Percentiles rank a stretch among this genome's conserved stretches.
These are phyloP conservation scores for Seira sanloemensis DNA, from an alignment of 2,888 invertebrate species.

Conservation along the genomic window DNA sequence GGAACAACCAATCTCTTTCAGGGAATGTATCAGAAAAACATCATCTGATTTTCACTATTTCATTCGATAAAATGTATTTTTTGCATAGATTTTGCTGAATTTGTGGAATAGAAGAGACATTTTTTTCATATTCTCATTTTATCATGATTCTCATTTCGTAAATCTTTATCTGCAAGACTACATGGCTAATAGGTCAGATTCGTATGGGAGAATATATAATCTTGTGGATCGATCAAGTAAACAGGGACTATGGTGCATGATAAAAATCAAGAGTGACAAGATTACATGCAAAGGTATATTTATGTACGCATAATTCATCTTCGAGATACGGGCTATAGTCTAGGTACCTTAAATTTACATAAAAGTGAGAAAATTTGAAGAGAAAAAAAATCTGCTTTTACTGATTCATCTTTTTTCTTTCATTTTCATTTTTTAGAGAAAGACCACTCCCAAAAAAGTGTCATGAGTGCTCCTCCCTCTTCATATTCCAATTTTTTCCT, in stretches of 20 bases:
- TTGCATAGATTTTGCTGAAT: slow-evolving; percentile 51
- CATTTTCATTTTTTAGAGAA: background rate
- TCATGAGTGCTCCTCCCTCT: slow-evolving; percentile 14
- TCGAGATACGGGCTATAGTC: background rate
- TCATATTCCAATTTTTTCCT: background rate
- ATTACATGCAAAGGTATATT: background rate
- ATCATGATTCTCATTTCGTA: slow-evolving; percentile 8
- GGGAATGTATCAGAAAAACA: slow-evolving; percentile 36
- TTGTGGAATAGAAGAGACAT: background rate
- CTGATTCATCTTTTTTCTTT: slow-evolving; percentile 7
- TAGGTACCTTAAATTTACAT: slow-evolving; percentile 31
- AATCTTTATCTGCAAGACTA: background rate
- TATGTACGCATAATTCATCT: background rate
- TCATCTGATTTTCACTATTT: slow-evolving; percentile 45
- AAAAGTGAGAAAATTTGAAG: slow-evolving; percentile 13
- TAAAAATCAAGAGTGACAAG: slow-evolving; percentile 43
- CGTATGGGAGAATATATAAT: slow-evolving; percentile 26
- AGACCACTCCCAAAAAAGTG: slow-evolving; percentile 40
- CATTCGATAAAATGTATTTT: slow-evolving; percentile 37
- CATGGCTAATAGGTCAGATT: slow-evolving; percentile 52
- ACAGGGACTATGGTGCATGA: background rate
- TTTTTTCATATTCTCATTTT: background rate
- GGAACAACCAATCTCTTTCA: slow-evolving; percentile 21
- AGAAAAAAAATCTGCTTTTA: background rate
- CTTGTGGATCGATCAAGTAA: slow-evolving; percentile 1